Conservation (phyloP, 2,797 vertebrate species). For the Ataeniobius toweri region DNA sequence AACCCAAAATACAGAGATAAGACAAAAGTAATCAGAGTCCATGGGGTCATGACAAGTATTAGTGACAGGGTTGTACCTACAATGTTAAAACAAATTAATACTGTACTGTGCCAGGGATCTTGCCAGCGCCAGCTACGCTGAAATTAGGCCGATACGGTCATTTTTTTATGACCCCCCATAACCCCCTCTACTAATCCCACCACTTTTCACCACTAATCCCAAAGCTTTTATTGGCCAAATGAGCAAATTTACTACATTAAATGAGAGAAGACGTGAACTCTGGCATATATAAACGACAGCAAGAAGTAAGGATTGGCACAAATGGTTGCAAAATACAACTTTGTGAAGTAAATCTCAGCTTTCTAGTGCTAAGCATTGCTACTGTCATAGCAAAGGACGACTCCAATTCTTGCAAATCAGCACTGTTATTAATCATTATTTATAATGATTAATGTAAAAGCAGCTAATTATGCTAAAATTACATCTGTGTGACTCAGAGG, state of each 20-base stretch:
- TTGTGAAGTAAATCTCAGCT: neutral
- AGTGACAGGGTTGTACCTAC: too few species aligned
- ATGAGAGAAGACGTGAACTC: conserved; percentile 1
- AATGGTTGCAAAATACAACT: neutral
- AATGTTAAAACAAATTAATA: too few species aligned
- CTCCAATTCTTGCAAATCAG: neutral
- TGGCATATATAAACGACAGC: neutral
- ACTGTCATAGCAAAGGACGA: conserved; percentile 1
- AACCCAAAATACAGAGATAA: neutral
- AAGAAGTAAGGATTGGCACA: neutral
- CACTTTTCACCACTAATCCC: neutral
- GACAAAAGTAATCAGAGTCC: too few species aligned
- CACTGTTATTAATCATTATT: conserved; percentile 3
- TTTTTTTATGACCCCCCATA: too few species aligned
- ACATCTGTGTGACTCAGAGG: conserved; percentile 12
- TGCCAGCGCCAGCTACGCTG: too few species aligned
- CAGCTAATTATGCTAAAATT: conserved; percentile 14
- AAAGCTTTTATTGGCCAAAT: neutral
- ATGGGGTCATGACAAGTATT: too few species aligned
- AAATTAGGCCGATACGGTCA: too few species aligned
- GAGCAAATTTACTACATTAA: neutral
- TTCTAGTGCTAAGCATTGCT: neutral
- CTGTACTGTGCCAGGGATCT: too few species aligned
- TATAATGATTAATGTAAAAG: conserved; percentile 7
- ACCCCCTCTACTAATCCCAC: too few species aligned